Base-by-base conservation (phyloP, 2,888 invertebrate species). In the Diaphora mendica region DNA sequence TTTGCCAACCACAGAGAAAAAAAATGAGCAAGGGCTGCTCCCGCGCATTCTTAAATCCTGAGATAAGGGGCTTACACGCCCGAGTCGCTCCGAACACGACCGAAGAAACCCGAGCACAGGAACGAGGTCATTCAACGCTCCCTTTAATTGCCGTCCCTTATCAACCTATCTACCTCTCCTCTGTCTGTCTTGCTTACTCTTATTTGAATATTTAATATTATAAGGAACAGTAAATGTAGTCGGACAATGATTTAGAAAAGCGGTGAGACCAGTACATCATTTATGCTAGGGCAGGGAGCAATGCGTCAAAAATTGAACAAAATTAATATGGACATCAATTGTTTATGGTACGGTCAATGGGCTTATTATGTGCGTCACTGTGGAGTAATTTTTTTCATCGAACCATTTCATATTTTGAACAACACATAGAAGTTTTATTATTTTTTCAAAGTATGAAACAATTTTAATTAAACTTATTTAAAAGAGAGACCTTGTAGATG, bases 131-230 rank as follows among this genome's bases (percentile, higher is more conserved):
- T 84, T 84, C 84, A 84, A 84, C 92, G 94, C 90, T 92, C 89
- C 88, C 86, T 90, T 89, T 91, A 90, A 91, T 91, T 90, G 90
- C 90, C 85, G 88, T 94, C 93, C 87, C 89, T 92, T 93, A 92
- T 91, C 90, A 87, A 89, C 93, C 69, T 82, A 82, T 73, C 76
- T 76, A 44, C 68, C 71, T 77, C 77, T 77, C 74, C 82, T 90
- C 82, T 83, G 79, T 78, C 87, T 78, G 73, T 92, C 91, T 84
- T 86, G 80, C 82, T 94, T 85, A 68, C 87, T 86, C 90, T 74
- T 83, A 89, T 89, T 90, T 92, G 90, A 92, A 92, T 92, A 92
- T 90, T 90, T 87, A 88, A 88, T 87, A 89, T 89, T 88, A 88
- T 89, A 90, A 80, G 89, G 87, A 88, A 89, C 87, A 89, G 87